Conservation (phyloP, 2,113 vertebrate species). For the Lepus europaeus region DNA sequence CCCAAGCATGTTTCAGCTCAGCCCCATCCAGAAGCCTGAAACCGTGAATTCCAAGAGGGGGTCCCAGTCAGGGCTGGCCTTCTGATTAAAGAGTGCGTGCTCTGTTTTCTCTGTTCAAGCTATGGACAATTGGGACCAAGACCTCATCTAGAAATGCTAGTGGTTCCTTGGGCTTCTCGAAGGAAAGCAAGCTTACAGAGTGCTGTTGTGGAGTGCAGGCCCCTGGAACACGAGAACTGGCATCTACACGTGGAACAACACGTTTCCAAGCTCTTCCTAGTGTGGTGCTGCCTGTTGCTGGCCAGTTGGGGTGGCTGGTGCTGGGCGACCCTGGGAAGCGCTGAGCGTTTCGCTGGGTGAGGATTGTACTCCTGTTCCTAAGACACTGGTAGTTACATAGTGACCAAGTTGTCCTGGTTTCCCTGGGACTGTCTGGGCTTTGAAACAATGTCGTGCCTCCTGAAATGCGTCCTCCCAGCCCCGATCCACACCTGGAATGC, state of each 20-base stretch:
- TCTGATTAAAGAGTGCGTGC: background rate
- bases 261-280: accelerated
- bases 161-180: background rate
- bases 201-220: background rate
- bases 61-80: background rate
- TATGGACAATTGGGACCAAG: background rate
- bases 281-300: background rate
- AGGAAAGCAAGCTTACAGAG: background rate
- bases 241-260: background rate
- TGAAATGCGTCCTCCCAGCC: background rate
- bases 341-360: background rate
- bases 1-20: background rate
- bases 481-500: background rate
- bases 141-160: background rate
- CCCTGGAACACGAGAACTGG: too few relatives aligned
- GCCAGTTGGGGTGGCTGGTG: too few relatives aligned
- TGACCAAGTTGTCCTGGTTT: background rate
- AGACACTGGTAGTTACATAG: background rate
- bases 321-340: background rate
- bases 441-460: background rate
- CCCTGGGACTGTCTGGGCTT: background rate
- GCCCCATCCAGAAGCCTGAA: background rate
- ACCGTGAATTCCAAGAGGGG: background rate
- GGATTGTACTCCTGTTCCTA: background rate
- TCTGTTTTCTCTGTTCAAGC: background rate